Percentiles rank a stretch among this genome's conserved stretches.
phyloP scores from a whole-genome alignment of 2,797 vertebrate genomes.

The Hybognathus amarus region DNA sequence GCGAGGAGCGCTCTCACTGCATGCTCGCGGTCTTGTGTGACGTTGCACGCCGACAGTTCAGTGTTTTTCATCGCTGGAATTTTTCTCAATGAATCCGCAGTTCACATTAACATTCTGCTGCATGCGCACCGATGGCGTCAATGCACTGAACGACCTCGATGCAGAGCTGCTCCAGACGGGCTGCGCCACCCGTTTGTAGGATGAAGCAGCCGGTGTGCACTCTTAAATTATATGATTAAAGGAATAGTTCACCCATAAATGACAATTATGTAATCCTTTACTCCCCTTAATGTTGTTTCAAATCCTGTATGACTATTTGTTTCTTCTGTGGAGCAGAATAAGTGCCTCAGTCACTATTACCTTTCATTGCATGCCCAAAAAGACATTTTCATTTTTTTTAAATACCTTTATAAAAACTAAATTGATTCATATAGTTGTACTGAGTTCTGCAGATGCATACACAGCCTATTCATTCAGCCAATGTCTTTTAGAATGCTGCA shows the following conservation, averaged over 20 bases:
- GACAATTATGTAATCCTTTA: neutral
- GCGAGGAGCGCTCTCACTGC: slow-evolving; percentile 54
- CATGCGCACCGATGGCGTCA: slow-evolving; percentile 54
- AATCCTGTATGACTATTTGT: neutral
- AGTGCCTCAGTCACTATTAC: neutral
- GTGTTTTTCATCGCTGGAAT: slow-evolving; percentile 54
- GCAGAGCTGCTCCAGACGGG: slow-evolving; percentile 18
- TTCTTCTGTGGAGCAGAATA: neutral
- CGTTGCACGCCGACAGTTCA: slow-evolving; percentile 67
- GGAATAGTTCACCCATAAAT: slow-evolving; percentile 38
- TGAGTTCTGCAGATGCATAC: slow-evolving; percentile 18
- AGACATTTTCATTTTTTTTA: neutral
- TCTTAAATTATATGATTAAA: slow-evolving; percentile 37
- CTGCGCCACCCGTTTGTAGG: slow-evolving; percentile 19
- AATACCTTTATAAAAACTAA: neutral
- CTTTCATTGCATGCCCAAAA: neutral
- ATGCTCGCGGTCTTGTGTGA: slow-evolving; percentile 60
- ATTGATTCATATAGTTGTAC: neutral
- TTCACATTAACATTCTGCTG: slow-evolving; percentile 66
- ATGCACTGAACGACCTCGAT: slow-evolving; percentile 49
- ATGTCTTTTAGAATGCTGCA: neutral
- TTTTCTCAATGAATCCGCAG: slow-evolving; percentile 82
- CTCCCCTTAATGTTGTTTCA: neutral
- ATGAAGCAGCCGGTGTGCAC: slow-evolving; percentile 24
- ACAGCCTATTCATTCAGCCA: neutral